These are phyloP conservation scores for Ancistrus triradiatus DNA, from an alignment of 2,113 vertebrate species.

Conservation along the genomic window DNA sequence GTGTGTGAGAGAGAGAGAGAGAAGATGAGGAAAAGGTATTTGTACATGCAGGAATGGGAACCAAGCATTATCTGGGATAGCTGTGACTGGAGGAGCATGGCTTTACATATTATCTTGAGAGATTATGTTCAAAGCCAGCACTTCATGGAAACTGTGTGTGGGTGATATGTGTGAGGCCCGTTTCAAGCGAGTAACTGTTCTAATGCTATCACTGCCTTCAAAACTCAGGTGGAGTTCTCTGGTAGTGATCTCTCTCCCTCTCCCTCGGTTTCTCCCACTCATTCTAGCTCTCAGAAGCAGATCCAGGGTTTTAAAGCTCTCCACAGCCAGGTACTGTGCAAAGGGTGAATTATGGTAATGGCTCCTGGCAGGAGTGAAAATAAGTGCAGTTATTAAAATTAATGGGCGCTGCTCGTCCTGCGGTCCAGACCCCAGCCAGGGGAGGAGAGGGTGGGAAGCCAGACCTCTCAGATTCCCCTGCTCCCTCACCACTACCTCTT, in stretches of 20 bases:
- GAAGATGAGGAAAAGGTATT: not conserved
- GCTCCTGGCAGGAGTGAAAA: conserved; percentile 57
- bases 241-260: not conserved
- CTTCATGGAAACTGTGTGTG: conserved; percentile 18
- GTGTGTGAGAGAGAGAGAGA: too few species aligned
- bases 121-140: conserved; percentile 4
- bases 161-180: conserved; percentile 7
- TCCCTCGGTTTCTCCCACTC: not conserved
- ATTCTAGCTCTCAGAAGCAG: conserved; percentile 6
- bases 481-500: conserved; percentile 33
- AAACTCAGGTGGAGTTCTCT: conserved; percentile 4
- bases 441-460: conserved; percentile 35
- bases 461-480: conserved; percentile 40
- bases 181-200: conserved; percentile 2
- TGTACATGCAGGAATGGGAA: conserved; percentile 3
- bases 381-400: conserved; percentile 62
- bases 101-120: not conserved
- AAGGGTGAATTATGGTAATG: conserved; percentile 56
- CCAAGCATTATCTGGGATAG: conserved; percentile 17
- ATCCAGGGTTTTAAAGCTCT: conserved; percentile 43
- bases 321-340: conserved; percentile 51
- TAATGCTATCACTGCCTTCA: conserved; percentile 8
- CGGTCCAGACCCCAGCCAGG: conserved; percentile 44
- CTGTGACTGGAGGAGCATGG: conserved; percentile 9
- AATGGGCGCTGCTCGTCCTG: conserved; percentile 54